Evolutionary conservation across 2,113 vertebrate genomes (phyloP), one percentile per base, ranked within the genome.

Genomic region (Donacobius atricapilla): DNA sequence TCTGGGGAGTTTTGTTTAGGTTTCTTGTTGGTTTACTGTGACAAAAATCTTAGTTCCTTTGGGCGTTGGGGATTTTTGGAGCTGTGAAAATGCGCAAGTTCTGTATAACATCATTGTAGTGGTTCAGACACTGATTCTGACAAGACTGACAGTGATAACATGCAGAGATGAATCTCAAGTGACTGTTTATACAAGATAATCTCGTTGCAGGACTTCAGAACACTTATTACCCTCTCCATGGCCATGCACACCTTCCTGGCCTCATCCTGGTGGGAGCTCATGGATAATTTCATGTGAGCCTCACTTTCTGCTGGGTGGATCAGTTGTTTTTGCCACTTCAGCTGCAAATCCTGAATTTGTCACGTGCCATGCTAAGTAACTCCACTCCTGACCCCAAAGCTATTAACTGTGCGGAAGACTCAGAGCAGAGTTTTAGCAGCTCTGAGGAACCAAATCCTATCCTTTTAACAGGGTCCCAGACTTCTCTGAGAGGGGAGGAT

Each of bases 131-230:
- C n/a, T 13, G 5, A 80, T 77, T 39, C 77, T 95, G 86, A 82
- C 82, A 93, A 30, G 71, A 51, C 18, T 27, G 10, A 12, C 78
- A 45, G 75, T 92, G 94, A 93, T 58, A 78, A 53, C 73, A 25
- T 9, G 60, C 80, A 94, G 89, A 60, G 81, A 72, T 39, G 61
- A 57, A 37, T 58, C 83, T 87, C 57, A 83, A 94, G 82, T 40
- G 93, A 78, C 35, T 94, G 87, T 92, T 95, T 96, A 83, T 60
- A 40, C 30, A 73, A 83, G 68, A 75, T 58, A 80, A 88, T 86
- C 75, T 93, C 4, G 0, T 51, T 7, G 3, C 51, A 83, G 54
- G 57, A 48, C 50, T 70, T 63, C 48, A 69, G 45, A 72, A 63
- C 33, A 5, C 37, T 18, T 6, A 1, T n/a, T 57, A 24, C 18